Conservation (phyloP, 2,797 vertebrate genomes). For the Dallia pectoralis region DNA sequence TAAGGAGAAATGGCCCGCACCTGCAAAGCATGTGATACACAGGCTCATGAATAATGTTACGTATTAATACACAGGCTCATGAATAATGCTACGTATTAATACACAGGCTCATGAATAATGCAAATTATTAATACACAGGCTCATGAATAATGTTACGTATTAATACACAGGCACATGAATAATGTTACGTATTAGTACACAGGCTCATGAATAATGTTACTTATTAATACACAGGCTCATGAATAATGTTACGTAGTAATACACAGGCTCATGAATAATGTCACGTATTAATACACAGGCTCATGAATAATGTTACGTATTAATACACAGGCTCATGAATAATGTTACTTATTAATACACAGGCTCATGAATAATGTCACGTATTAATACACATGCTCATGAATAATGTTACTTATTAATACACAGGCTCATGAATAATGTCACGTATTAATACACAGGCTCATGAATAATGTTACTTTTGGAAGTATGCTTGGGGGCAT, state of each 20-base stretch:
- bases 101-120: too few species aligned
- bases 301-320: neutral
- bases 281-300: neutral
- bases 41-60: neutral
- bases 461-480: neutral
- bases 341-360: neutral
- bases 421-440: neutral
- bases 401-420: neutral
- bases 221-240: neutral
- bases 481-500: too few species aligned
- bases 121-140: neutral
- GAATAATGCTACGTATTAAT: neutral
- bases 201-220: neutral
- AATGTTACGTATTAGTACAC: neutral
- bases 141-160: neutral
- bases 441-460: neutral
- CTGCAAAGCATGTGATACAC: slow-evolving; percentile 60
- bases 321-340: neutral
- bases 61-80: neutral
- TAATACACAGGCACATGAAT: neutral
- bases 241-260: neutral
- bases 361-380: neutral
- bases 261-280: neutral
- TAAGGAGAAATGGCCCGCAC: slow-evolving; percentile 87
- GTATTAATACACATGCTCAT: neutral